phyloP scores from a whole-genome alignment of 2,888 invertebrate species.

The Chaitophorus viminalis region DNA sequence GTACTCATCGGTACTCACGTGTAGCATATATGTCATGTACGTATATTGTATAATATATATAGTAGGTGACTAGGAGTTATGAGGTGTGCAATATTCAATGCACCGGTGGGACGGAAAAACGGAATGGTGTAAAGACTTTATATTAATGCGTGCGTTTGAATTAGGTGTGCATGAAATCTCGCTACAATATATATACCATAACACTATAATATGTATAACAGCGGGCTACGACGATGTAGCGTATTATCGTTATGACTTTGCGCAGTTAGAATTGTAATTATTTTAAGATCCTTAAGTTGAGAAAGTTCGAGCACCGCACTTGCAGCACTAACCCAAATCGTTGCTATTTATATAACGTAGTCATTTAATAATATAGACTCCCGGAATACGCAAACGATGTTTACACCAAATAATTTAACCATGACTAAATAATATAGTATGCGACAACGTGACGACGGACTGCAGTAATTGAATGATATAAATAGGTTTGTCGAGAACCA shows the following conservation, averaged over 20 bases:
- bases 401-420: not conserved
- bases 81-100: conserved; percentile 19
- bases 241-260: not conserved
- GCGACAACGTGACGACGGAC: no score
- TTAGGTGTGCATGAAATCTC: not conserved
- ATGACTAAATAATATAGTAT: no score
- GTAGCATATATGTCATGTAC: no score
- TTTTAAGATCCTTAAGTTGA: not conserved
- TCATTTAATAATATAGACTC: not conserved
- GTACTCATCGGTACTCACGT: not conserved
- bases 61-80: not conserved
- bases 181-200: no score
- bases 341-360: conserved; percentile 7
- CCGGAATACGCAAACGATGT: not conserved
- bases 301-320: not conserved
- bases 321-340: not conserved
- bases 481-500: not conserved
- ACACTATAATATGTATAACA: no score
- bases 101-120: not conserved
- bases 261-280: conserved; percentile 3
- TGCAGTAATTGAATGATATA: not conserved
- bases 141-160: not conserved
- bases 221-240: no score
- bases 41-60: no score
- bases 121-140: not conserved